Evolutionary conservation across 2,113 vertebrate genomes (phyloP).

Genomic region (Cyanocitta stelleri): DNA sequence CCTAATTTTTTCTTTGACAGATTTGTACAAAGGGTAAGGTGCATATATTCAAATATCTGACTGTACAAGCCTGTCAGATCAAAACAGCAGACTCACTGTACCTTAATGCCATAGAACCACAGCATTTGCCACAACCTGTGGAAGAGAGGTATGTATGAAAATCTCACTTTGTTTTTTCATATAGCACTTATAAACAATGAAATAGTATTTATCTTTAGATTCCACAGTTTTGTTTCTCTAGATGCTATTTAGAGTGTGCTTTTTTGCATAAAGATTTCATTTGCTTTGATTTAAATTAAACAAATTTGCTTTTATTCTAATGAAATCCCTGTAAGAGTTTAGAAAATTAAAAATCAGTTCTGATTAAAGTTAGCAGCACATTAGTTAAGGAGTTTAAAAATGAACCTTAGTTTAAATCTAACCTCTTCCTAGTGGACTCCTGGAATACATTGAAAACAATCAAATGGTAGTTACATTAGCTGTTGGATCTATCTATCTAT

Average conservation of each 20-base stretch:
- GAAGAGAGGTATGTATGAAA: slow-evolving; percentile 78
- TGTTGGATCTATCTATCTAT: background rate
- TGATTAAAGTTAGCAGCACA: background rate
- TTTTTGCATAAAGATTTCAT: background rate
- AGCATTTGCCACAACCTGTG: slow-evolving; percentile 78
- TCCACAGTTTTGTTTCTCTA: background rate
- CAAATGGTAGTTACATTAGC: background rate
- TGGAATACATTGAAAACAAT: background rate
- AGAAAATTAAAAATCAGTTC: background rate
- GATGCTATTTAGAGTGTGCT: background rate
- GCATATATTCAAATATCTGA: slow-evolving; percentile 96
- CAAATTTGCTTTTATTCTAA: background rate
- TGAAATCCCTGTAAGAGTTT: background rate
- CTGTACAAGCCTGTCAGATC: slow-evolving; percentile 88
- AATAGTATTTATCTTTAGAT: background rate
- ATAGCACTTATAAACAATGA: background rate
- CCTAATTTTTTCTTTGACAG: slow-evolving; percentile 53
- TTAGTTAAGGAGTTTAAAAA: background rate
- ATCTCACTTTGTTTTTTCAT: background rate
- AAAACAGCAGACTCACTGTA: slow-evolving; percentile 87
- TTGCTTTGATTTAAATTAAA: background rate
- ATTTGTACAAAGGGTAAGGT: slow-evolving; percentile 94
- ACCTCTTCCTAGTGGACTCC: background rate
- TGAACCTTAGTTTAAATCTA: background rate
- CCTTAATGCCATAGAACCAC: slow-evolving; percentile 83